Evolutionary conservation across 2,888 invertebrate genomes (phyloP), one percentile per base, ranked within the genome.

Genomic region (Leptogaster cylindrica): DNA sequence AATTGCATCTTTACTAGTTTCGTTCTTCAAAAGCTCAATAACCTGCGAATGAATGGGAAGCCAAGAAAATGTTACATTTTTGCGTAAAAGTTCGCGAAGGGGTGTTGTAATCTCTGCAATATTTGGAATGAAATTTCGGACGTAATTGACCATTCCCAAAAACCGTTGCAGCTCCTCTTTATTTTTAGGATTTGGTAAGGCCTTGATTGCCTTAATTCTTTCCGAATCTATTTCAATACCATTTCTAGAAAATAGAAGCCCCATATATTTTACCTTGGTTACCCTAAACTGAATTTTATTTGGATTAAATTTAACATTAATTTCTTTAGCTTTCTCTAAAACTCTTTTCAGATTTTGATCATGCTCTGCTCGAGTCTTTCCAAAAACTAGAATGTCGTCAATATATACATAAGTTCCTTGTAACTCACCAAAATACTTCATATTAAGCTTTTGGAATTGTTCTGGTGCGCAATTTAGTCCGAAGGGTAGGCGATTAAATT

Each of bases 391-490:
- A 50, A 67, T 36, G 28, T 61, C 67, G 51, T 33, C 67, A 63
- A 67, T 51, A 12, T 63, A 51, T 18, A 51, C 46, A 8, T 58
- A 46, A 1, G 48, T 50, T 41, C 65, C 27, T 18, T 14, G 18
- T 16, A 46, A 8, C 2, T 20, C n/a, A 33, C 31, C 48, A 16
- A 55, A 52, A 44, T 51, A 39, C 6, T 51, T 51, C 27, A n/a
- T 50, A 23, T 63, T 67, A 36, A 52, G 27, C 16, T 64, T 68
- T 31, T 51, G 50, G 20, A 67, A 67, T 23, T 63, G n/a, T 23
- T 51, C 33, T n/a, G 48, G 50, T 7, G 67, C 50, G 10, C 39
- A 44, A 50, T 67, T 72, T 52, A 71, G 46, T 46, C 70, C 58
- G 25, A 61, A 68, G 5, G 68, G 63, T 31, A 63, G 67, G 25